These are phyloP conservation scores for Cheilosia vernalis DNA, from an alignment of 2,888 invertebrate species.

Conservation along the genomic window DNA sequence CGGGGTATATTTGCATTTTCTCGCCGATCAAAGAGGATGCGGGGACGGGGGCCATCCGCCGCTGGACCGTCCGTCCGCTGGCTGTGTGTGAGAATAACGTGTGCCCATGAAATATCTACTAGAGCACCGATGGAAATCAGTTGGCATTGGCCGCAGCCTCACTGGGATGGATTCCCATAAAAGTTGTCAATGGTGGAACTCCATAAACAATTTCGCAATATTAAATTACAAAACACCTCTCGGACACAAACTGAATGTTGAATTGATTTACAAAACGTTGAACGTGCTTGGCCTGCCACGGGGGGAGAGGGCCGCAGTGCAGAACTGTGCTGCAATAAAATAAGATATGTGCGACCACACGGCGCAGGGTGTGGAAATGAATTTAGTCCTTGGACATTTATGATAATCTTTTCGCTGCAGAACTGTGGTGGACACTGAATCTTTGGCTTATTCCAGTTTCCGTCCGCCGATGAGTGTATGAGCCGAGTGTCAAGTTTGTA, in stretches of 20 bases:
- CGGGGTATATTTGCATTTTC: conserved; percentile 63
- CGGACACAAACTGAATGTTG: conserved; percentile 75
- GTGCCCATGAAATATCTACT: conserved; percentile 75
- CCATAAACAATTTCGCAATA: conserved; percentile 75
- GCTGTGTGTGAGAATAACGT: conserved; percentile 66
- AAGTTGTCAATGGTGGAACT: conserved; percentile 75
- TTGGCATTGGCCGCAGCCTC: conserved; percentile 72
- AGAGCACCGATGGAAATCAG: conserved; percentile 74
- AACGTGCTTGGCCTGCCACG: conserved; percentile 8
- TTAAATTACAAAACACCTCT: conserved; percentile 76
- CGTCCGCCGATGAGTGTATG: conserved; percentile 40
- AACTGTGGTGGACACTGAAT: conserved; percentile 1
- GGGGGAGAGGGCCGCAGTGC: conserved; percentile 1
- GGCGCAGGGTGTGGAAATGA: conserved; percentile 74
- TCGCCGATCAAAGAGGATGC: background rate
- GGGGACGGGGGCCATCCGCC: background rate
- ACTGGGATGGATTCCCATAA: conserved; percentile 78
- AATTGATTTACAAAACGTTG: conserved; percentile 75
- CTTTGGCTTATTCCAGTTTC: conserved; percentile 37
- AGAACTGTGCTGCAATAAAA: conserved; percentile 55
- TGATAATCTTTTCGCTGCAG: conserved; percentile 66
- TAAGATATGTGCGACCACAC: conserved; percentile 75
- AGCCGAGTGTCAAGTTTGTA: conserved; percentile 42
- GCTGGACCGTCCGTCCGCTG: conserved; percentile 20
- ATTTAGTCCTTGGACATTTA: conserved; percentile 74